A percentile compares a stretch with the other conserved stretches of the same genome.
phyloP scores from a whole-genome alignment of 2,797 vertebrate genomes.

The Centroberyx gerrardi region DNA sequence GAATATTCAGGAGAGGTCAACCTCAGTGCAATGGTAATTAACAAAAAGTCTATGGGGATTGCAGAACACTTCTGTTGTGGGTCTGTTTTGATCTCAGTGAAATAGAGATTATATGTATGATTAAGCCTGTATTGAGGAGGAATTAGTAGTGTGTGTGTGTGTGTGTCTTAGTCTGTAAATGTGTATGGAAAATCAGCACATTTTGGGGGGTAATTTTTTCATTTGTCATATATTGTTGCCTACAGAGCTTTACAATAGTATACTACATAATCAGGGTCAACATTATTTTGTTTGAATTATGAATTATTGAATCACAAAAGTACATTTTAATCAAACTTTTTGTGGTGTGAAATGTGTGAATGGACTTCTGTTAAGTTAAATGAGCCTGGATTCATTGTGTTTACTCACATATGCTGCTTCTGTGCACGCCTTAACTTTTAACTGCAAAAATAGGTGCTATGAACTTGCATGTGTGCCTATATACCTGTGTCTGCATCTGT shows the following conservation, averaged over 20 bases:
- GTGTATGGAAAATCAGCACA: no score
- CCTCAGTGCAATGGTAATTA: not conserved
- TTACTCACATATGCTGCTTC: not conserved
- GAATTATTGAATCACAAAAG: no score
- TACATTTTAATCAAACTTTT: no score
- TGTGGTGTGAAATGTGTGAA: no score
- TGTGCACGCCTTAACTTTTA: no score
- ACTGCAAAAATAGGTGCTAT: not conserved
- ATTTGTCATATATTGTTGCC: no score
- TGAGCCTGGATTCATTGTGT: not conserved
- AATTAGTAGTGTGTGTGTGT: not conserved
- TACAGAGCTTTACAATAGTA: no score
- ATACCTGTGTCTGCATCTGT: no score
- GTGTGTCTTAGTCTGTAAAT: not conserved
- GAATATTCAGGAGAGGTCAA: not conserved
- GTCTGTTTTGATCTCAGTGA: slow-evolving; percentile 1
- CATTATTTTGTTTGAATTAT: no score
- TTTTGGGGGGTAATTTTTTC: no score
- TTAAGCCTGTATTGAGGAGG: not conserved
- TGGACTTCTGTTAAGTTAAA: no score
- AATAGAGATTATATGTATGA: not conserved
- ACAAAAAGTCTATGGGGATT: not conserved
- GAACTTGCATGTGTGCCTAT: not conserved
- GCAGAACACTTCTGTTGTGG: not conserved
- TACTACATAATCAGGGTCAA: no score